Percentiles rank a stretch among this genome's conserved stretches.
phyloP scores from a whole-genome alignment of 1,140 invertebrate genomes.

The Drosophila pallidifrons region DNA sequence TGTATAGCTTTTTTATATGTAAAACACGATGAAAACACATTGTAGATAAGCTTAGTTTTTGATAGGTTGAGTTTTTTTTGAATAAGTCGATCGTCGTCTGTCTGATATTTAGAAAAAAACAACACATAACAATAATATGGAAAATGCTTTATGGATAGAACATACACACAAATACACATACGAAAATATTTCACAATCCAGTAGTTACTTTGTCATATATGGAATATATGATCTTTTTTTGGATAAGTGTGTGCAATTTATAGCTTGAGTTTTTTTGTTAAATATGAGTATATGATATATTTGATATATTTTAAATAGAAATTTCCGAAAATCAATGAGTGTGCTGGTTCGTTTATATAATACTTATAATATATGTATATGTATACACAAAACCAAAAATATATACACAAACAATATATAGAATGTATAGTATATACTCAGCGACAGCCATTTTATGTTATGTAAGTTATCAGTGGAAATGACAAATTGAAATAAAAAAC shows the following conservation, averaged over 20 bases:
- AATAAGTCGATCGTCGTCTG: constrained; percentile 36
- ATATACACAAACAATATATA: constrained; percentile 44
- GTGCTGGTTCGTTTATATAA: constrained; percentile 51
- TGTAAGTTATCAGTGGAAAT: constrained; percentile 44
- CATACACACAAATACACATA: constrained; percentile 39
- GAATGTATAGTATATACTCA: constrained; percentile 46
- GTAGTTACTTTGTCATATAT: constrained; percentile 82
- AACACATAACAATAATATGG: constrained; percentile 43
- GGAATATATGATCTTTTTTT: constrained; percentile 79
- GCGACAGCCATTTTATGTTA: constrained; percentile 71
- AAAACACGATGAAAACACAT: constrained; percentile 22
- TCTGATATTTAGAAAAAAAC: constrained; percentile 3
- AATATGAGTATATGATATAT: constrained; percentile 50
- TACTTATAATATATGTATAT: constrained; percentile 36
- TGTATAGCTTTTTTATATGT: constrained; percentile 55
- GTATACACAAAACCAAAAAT: constrained; percentile 21
- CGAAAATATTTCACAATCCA: constrained; percentile 70
- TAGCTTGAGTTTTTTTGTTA: constrained; percentile 56
- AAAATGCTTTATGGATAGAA: constrained; percentile 41
- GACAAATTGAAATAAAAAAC: constrained; percentile 53
- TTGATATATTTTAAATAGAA: constrained; percentile 75
- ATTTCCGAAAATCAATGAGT: constrained; percentile 59
- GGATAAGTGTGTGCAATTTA: constrained; percentile 68
- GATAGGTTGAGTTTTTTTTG: constrained; percentile 66
- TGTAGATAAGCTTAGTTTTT: constrained; percentile 64